Base-by-base conservation (phyloP, 2,888 invertebrate genomes). In the Lasius fuliginosus region DNA sequence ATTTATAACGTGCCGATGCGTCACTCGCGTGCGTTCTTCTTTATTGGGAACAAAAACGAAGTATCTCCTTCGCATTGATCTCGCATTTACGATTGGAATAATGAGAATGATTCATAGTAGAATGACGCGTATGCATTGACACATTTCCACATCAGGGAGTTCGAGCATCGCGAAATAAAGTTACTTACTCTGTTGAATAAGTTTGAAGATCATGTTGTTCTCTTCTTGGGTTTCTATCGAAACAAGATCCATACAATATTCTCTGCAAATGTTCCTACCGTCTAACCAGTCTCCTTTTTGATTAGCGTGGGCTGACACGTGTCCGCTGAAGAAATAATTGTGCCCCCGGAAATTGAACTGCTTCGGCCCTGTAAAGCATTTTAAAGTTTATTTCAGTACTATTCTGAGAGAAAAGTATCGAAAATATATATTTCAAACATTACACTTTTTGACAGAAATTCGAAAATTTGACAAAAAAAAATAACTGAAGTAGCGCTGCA, bases 161-260 rank as follows among this genome's bases (percentile, higher is more conserved):
- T 27, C 1, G 8, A 65, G 33, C 27, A 23, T 49, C 58, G 15
- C 30, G 33, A n/a, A 27, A 76, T 36, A 62, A 49, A 60, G 9
- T 58, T 81, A 95, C 96, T 96, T 94, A 97, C 97, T 98, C 95
- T 98, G 97, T 95, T 98, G 98, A 90, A 98, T 98, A 64, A 98
- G 96, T 95, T 97, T 97, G 96, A 98, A 98, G 95, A 98, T 97
- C 93, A 98, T 96, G 95, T 98, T 98, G 94, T 98, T 98, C 95
- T 98, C 98, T 94, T 98, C 98, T 95, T 98, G 98, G 15, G 98
- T 97, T 95, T 98, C 98, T 95, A 98, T 96, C 30, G 98, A 98
- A 69, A 98, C 97, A 91, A 98, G 96, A 95, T 98, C 98, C 98
- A 98, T 98, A 95, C 98, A 98, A 95, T 98, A 98, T 95, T 98